A percentile compares a stretch with the other conserved stretches of the same genome.
Evolutionary conservation across 2,113 vertebrate genomes (phyloP).

Genomic region (Calyptomena viridis): DNA sequence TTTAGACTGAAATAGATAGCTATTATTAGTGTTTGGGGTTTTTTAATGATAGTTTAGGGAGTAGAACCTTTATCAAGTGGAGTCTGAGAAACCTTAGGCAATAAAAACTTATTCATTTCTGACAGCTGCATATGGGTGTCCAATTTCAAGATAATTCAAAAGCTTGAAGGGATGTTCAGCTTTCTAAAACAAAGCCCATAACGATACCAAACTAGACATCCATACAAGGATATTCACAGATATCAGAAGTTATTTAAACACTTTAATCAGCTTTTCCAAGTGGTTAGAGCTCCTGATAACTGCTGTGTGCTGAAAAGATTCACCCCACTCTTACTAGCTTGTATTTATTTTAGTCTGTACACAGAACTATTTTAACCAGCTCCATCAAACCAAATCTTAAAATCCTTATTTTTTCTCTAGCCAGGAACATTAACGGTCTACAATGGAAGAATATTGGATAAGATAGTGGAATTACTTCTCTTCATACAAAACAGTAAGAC

Average conservation of each 20-base stretch:
- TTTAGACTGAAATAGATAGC: background rate
- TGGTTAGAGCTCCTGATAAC: slow-evolving; percentile 7
- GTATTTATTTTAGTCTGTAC: slow-evolving; percentile 6
- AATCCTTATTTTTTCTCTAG: background rate
- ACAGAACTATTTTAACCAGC: background rate
- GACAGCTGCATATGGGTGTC: background rate
- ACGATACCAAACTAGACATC: background rate
- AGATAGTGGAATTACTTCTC: background rate
- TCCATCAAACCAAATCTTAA: background rate
- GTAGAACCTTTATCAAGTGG: background rate
- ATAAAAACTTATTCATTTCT: background rate
- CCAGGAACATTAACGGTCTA: background rate
- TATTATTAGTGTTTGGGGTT: background rate
- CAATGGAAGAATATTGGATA: background rate
- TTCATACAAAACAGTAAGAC: background rate
- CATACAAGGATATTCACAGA: background rate
- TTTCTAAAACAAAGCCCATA: background rate
- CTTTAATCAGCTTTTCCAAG: slow-evolving; percentile 40
- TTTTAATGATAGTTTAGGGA: background rate
- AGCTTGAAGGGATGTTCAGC: background rate
- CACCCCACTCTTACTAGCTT: background rate
- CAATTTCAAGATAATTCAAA: background rate
- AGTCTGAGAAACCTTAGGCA: background rate
- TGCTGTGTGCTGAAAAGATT: background rate
- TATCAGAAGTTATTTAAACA: slow-evolving; percentile 34